These are phyloP conservation scores for Heliconius cydno DNA, from an alignment of 2,888 invertebrate genomes.

Conservation along the genomic window DNA sequence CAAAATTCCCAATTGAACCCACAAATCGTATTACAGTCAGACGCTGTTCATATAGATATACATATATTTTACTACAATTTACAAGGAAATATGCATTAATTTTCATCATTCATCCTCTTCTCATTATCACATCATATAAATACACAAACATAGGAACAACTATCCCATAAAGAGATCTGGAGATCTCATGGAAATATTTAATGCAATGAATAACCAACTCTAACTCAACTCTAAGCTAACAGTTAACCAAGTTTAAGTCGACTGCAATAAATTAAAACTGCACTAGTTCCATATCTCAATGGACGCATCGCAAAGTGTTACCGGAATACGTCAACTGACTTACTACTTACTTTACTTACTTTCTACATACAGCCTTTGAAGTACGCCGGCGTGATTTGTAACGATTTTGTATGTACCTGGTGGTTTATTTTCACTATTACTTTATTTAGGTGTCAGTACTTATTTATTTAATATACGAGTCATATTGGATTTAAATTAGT, in stretches of 20 bases:
- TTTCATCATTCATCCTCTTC: background rate
- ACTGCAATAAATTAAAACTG: constrained; percentile 33
- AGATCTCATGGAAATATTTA: background rate
- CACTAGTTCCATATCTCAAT: constrained; percentile 32
- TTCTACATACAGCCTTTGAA: constrained; percentile 24
- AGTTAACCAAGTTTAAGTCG: constrained; percentile 13
- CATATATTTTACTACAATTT: background rate
- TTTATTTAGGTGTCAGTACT: background rate
- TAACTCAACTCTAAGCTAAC: constrained; percentile 7
- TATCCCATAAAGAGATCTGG: too few relatives aligned
- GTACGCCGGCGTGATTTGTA: constrained; percentile 27
- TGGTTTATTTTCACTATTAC: constrained; percentile 7
- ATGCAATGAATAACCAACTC: constrained; percentile 24
- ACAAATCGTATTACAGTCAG: too few relatives aligned
- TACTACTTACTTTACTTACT: constrained; percentile 12
- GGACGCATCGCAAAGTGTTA: constrained; percentile 27
- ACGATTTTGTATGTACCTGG: background rate
- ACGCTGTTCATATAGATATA: too few relatives aligned
- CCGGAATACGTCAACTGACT: constrained; percentile 28
- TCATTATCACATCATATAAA: constrained; percentile 16
- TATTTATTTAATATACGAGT: background rate
- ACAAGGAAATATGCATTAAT: background rate
- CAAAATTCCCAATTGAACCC: too few relatives aligned
- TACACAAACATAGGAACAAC: too few relatives aligned
- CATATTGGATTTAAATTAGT: too few relatives aligned